Conservation (phyloP, 2,888 invertebrate genomes). For the Conchocele bisecta region DNA sequence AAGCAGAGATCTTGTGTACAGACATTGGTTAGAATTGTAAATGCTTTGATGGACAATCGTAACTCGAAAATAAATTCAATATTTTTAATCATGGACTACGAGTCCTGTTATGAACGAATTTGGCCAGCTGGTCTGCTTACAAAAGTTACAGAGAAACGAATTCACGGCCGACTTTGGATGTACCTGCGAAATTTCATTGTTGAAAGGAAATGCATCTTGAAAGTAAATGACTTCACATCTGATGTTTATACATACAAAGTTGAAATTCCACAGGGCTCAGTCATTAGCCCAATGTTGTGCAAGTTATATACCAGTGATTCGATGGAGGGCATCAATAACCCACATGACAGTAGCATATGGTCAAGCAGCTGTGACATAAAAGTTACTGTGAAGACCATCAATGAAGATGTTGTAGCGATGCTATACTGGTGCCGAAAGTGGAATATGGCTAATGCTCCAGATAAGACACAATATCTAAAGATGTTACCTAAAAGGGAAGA, state of each 20-base stretch:
- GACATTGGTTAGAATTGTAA: background rate
- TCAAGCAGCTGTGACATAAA: background rate
- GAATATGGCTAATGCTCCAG: slow-evolving; percentile 20
- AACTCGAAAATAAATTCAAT: background rate
- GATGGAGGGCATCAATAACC: background rate
- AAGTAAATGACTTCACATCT: slow-evolving; percentile 8
- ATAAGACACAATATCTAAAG: slow-evolving; percentile 1
- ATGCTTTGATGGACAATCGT: background rate
- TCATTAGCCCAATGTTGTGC: slow-evolving; percentile 8
- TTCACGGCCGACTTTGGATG: slow-evolving; percentile 13
- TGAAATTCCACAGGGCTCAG: slow-evolving; percentile 24
- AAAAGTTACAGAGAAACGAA: background rate
- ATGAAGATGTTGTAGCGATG: background rate
- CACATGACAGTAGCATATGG: slow-evolving; percentile 11
- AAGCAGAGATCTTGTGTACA: slow-evolving; percentile 9
- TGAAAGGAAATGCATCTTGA: slow-evolving; percentile 5
- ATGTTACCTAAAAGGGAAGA: background rate
- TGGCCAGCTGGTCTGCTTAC: slow-evolving; percentile 13
- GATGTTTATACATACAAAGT: slow-evolving; percentile 2
- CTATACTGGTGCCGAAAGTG: slow-evolving; percentile 18
- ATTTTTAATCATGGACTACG: slow-evolving; percentile 1
- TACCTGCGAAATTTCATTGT: background rate
- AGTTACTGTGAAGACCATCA: background rate
- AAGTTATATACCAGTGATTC: slow-evolving; percentile 18
- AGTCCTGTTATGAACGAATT: slow-evolving; percentile 20